Evolutionary conservation across 2,888 invertebrate species (phyloP), one percentile per base, ranked within the genome.

Genomic region (Parnassius smintheus): DNA sequence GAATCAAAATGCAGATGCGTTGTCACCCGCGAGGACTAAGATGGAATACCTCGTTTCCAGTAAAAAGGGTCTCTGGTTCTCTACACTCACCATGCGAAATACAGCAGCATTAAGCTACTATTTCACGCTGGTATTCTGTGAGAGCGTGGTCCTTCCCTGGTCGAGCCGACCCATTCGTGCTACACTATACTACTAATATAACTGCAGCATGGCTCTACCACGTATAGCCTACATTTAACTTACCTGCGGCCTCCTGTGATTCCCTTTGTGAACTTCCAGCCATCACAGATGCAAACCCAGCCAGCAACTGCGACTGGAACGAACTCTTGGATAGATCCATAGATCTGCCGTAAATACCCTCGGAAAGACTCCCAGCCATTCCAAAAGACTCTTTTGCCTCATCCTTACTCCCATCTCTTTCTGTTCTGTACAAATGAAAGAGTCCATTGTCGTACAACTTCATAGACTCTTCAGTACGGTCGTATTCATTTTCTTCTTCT

Each of bases 251-350:
- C 44, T 91, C 91, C 49, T 86, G 88, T 0, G 81, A 59, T 9
- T 88, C 88, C 42, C 89, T 79, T 64, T 87, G 91, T 18, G 88
- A 78, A 41, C 70, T 84, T 2, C 89, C 87, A 49, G 90, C 89
- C 64, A 91, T 91, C 1, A 88, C 90, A 0, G 91, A 86, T 1
- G 90, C 85, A 64, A 91, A 89, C 0, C 90, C 89, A 45, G 89
- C 92, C 57, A 92, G 68, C 52, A 92, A 66, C 65, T 91, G 91
- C 0, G 88, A 85, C 69, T 90, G 91, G 61, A 92, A 88, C 0
- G 91, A 81, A 44, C 72, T 82, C 73, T 91, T 91, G 4, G 88
- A 80, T 59, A 92, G 67, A 68, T 92, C 88, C 86, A 91, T 86
- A 18, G 90, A 86, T 56, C 91, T 75, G 0, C 86, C 86, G 61